A percentile compares a stretch with the other conserved stretches of the same genome.
These are phyloP conservation scores for Leptopterna dolabrata DNA, from an alignment of 2,888 invertebrate species.

Conservation along the genomic window DNA sequence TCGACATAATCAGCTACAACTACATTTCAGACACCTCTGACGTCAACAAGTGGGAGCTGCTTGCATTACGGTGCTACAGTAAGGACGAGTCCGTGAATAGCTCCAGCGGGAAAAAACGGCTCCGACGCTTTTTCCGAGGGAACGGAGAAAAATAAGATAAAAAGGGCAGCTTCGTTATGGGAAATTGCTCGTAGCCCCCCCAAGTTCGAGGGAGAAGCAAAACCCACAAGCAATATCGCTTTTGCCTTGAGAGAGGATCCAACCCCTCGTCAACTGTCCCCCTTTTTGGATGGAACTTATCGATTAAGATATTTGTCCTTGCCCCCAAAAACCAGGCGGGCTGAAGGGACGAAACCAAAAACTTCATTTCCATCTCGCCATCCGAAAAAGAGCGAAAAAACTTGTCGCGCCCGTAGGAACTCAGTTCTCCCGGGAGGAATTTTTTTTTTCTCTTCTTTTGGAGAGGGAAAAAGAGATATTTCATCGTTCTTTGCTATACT, in stretches of 20 bases:
- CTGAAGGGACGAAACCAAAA: constrained; percentile 17
- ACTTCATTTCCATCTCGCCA: constrained; percentile 30
- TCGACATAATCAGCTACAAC: too few relatives aligned
- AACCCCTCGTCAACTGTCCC: not conserved
- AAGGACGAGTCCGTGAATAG: not conserved
- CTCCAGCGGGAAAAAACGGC: not conserved
- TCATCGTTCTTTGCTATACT: not conserved
- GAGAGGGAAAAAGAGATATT: not conserved
- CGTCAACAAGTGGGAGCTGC: not conserved
- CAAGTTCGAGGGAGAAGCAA: not conserved
- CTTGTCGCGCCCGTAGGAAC: not conserved
- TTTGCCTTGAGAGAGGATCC: not conserved
- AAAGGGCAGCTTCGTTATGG: not conserved
- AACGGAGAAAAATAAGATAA: not conserved
- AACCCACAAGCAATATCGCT: constrained; percentile 29
- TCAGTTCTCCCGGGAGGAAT: not conserved
- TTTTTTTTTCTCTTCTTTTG: not conserved
- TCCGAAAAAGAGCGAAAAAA: constrained; percentile 20
- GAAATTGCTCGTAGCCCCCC: not conserved
- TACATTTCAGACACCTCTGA: not conserved
- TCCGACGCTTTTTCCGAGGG: not conserved
- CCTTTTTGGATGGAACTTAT: constrained; percentile 29
- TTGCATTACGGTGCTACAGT: not conserved
- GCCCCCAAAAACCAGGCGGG: constrained; percentile 27
- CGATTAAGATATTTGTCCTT: constrained; percentile 42